Base-by-base conservation (phyloP, 1,140 invertebrate genomes). In the Drosophila kanapiae region DNA sequence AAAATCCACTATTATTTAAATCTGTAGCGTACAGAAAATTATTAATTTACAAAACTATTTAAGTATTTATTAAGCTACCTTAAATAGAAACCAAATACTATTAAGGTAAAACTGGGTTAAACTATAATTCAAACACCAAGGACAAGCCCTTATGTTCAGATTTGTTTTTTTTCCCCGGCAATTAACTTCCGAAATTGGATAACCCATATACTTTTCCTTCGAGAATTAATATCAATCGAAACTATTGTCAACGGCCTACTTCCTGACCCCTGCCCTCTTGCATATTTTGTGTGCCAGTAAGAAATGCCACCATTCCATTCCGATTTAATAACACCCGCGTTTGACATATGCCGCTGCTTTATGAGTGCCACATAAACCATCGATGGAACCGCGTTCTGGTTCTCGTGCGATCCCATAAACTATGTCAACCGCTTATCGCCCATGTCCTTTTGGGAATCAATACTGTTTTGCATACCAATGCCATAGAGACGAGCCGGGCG, bases 391-490 rank as follows among this genome's bases (percentile, higher is more conserved):
- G 33, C 53, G 53, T 71, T 27, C 43, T 23, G 69, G 31, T 51
- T 60, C 45, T 72, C 47, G 53, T 65, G 72, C 71, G 60, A 75
- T 81, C 58, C 69, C 85, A 88, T 84, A 88, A 88, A 88, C 72
- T 74, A 82, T 78, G 77, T 69, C 84, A 78, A 75, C 68, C 80
- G 84, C 84, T 90, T 88, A 84, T 88, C 85, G 75, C 84, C 69
- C 84, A 70, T 88, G 84, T 90, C 68, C 72, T 59, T 49, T 42
- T 48, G 61, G 74, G 64, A 88, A 87, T 87, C 84, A 80, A 87
- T 87, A 87, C 78, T 87, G 80, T 68, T 87, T 87, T 87, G 84
- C 84, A 87, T 88, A 87, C 82, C 79, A 88, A 87, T 88, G 65
- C 82, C 81, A 65, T 81, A 81, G 74, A 84, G 80, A 86, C 81